phyloP scores from a whole-genome alignment of 2,797 vertebrate species.

The Rhinatrema bivittatum region DNA sequence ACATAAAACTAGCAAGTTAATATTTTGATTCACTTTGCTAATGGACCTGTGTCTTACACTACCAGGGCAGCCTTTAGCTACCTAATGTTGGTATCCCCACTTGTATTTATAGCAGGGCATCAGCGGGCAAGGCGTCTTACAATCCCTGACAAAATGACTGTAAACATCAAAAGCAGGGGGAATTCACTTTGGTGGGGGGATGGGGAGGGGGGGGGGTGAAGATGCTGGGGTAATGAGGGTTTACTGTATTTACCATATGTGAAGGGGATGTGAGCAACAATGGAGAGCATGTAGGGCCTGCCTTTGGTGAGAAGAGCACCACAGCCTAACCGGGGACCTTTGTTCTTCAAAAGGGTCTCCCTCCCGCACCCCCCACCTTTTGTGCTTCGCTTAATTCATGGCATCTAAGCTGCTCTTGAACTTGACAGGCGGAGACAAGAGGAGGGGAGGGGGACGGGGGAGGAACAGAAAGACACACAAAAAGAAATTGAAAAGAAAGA shows the following conservation, averaged over 20 bases:
- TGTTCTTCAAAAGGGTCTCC: constrained; percentile 69
- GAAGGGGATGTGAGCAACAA: constrained; percentile 54
- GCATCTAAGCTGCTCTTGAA: constrained; percentile 70
- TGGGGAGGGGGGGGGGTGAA: no score
- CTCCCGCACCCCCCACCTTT: constrained; percentile 57
- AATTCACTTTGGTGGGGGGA: constrained; percentile 37
- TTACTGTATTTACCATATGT: constrained; percentile 60
- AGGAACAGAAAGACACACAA: constrained; percentile 36
- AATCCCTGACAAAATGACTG: constrained; percentile 49
- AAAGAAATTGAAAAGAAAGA: constrained; percentile 40
- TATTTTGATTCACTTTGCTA: no score
- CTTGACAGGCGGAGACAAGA: constrained; percentile 53
- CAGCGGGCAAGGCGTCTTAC: not conserved
- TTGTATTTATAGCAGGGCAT: no score
- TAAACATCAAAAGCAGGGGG: constrained; percentile 49
- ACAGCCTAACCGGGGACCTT: constrained; percentile 63
- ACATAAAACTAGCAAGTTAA: no score
- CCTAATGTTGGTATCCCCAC: no score
- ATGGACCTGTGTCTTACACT: no score
- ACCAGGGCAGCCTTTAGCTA: no score
- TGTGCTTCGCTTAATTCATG: constrained; percentile 67
- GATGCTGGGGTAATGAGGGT: constrained; percentile 47
- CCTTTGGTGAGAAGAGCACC: constrained; percentile 62
- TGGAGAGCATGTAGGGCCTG: constrained; percentile 52
- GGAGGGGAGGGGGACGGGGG: constrained; percentile 42